A percentile compares a stretch with the other conserved stretches of the same genome.
These are phyloP conservation scores for Ambastaia sidthimunki DNA, from an alignment of 2,797 vertebrate genomes.

Conservation along the genomic window DNA sequence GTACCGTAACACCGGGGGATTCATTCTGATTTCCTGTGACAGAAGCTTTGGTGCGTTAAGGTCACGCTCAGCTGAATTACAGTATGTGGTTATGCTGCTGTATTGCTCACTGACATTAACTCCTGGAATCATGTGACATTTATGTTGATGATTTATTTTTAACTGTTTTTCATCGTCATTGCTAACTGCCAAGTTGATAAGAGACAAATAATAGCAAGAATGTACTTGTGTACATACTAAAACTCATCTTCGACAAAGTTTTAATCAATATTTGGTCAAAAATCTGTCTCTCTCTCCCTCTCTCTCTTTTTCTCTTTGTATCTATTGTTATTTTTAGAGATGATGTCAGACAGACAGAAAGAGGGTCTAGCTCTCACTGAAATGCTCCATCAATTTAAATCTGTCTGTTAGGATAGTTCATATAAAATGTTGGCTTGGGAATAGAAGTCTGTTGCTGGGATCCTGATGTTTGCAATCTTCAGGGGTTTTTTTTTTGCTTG, in stretches of 20 bases:
- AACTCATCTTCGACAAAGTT: constrained; percentile 28
- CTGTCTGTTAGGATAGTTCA: neutral
- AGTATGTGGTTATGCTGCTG: constrained; percentile 30
- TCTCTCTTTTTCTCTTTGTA: neutral
- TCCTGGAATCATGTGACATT: constrained; percentile 11
- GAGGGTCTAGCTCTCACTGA: neutral
- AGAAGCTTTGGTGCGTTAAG: constrained; percentile 40
- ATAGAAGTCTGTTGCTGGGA: neutral
- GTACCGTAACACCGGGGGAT: constrained; percentile 4
- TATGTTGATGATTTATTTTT: neutral
- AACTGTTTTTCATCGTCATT: constrained; percentile 16
- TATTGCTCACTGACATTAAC: constrained; percentile 24
- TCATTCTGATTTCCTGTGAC: constrained; percentile 45
- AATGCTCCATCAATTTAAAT: neutral
- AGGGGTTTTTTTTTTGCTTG: neutral
- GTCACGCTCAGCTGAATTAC: constrained; percentile 38
- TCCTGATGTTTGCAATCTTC: neutral
- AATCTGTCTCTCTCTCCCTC: neutral
- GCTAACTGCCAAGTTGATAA: constrained; percentile 6
- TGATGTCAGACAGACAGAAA: constrained; percentile 26
- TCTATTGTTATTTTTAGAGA: constrained; percentile 38
- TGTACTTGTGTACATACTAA: neutral
- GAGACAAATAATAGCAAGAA: constrained; percentile 1
- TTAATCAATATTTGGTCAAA: neutral
- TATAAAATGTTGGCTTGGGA: constrained; percentile 3